Evolutionary conservation across 1,140 invertebrate genomes (phyloP).

Genomic region (Drosophila seguyi): DNA sequence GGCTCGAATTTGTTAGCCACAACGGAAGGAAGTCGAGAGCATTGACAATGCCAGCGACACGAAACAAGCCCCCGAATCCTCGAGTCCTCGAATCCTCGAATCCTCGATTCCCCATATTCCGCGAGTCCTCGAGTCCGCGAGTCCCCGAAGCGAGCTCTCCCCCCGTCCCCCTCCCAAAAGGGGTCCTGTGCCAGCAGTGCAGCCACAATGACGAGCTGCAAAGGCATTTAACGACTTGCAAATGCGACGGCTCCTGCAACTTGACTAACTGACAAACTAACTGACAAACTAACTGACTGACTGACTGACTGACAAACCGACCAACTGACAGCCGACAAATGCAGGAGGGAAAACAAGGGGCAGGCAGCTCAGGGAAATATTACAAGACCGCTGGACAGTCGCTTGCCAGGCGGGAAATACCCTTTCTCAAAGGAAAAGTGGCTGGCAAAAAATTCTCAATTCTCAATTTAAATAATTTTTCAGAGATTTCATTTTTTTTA

Average conservation of each 20-base stretch:
- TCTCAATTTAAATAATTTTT: too few species aligned
- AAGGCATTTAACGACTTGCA: constrained; percentile 81
- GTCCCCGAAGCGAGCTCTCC: neutral
- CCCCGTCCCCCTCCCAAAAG: too few species aligned
- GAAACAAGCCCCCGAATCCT: constrained; percentile 35
- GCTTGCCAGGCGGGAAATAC: constrained; percentile 3
- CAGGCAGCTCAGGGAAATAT: constrained; percentile 34
- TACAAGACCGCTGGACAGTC: neutral
- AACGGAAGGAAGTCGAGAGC: constrained; percentile 80
- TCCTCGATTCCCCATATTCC: neutral
- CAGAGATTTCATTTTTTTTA: too few species aligned
- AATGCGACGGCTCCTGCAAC: constrained; percentile 57
- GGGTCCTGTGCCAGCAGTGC: constrained; percentile 30
- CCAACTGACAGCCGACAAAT: constrained; percentile 75
- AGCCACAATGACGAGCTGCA: constrained; percentile 72
- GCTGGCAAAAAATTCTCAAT: neutral
- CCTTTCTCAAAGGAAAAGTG: neutral
- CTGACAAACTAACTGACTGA: constrained; percentile 15
- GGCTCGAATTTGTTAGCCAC: constrained; percentile 80
- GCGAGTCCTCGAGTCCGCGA: neutral
- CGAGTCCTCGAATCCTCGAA: neutral
- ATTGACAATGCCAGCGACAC: constrained; percentile 81
- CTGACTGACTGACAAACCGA: constrained; percentile 50
- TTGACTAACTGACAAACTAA: constrained; percentile 38
- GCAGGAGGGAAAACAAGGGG: constrained; percentile 28